These are phyloP conservation scores for Lepidonotus clava DNA, from an alignment of 2,888 invertebrate species.

Conservation along the genomic window DNA sequence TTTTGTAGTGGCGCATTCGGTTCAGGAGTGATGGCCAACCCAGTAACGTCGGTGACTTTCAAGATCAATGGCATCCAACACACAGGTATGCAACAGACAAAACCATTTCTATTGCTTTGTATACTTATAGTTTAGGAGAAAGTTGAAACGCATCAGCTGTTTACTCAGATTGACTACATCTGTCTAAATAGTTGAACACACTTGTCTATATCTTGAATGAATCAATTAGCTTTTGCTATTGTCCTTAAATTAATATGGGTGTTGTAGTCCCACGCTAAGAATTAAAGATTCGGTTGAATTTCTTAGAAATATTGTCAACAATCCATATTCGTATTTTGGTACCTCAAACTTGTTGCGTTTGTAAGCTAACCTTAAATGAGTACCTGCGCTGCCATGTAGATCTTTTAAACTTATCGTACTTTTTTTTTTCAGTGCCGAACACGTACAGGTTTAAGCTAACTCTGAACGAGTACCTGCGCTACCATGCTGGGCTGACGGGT, in stretches of 20 bases:
- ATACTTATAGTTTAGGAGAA: background rate
- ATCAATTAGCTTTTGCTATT: background rate
- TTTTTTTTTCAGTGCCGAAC: background rate
- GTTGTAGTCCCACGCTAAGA: background rate
- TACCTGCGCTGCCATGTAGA: background rate
- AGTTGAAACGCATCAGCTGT: too few relatives aligned
- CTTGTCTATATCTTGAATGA: background rate
- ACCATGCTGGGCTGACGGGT: constrained; percentile 69
- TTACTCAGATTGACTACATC: too few relatives aligned
- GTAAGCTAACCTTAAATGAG: background rate
- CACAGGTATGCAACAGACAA: background rate
- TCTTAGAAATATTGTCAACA: background rate
- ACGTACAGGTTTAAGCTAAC: constrained; percentile 1
- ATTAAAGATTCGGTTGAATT: background rate
- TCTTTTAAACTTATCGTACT: background rate
- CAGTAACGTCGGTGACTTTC: background rate
- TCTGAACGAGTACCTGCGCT: constrained; percentile 66
- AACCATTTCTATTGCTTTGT: background rate
- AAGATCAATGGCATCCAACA: constrained; percentile 8
- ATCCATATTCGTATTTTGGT: background rate
- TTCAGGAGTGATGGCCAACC: background rate
- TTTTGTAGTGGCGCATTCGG: background rate
- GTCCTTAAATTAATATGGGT: background rate
- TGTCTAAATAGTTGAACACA: too few relatives aligned
- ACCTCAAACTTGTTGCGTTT: background rate